These are phyloP conservation scores for Rostratula benghalensis DNA, from an alignment of 2,113 vertebrate genomes.

Conservation along the genomic window DNA sequence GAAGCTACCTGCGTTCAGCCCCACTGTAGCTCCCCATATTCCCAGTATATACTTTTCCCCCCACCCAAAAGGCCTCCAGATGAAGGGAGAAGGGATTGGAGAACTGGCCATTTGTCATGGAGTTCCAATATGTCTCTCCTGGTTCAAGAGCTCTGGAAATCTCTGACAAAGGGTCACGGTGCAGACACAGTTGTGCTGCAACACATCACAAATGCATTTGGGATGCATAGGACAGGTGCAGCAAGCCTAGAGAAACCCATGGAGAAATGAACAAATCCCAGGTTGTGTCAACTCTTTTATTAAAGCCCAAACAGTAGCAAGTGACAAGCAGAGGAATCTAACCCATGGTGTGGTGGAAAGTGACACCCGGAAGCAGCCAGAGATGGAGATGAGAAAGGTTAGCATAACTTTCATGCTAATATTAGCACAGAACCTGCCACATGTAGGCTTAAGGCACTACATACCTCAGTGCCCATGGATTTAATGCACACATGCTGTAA, in stretches of 20 bases:
- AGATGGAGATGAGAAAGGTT: slow-evolving; percentile 10
- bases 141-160: neutral
- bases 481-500: too few relatives aligned
- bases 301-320: neutral
- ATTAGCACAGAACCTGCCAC: slow-evolving; percentile 23
- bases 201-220: neutral
- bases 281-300: neutral
- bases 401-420: slow-evolving; percentile 16
- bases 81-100: neutral
- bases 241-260: neutral
- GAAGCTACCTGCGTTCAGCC: neutral
- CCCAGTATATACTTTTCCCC: neutral
- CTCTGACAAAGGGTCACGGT: neutral
- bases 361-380: neutral
- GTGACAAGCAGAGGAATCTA: neutral
- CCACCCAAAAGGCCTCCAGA: neutral
- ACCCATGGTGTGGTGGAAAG: neutral
- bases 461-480: too few relatives aligned
- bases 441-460: neutral
- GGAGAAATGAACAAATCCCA: neutral
- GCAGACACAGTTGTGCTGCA: neutral
- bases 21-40: neutral
- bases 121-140: neutral
- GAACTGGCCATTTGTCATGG: neutral
- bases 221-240: neutral